Evolutionary conservation across 2,888 invertebrate genomes (phyloP).

Genomic region (Hemistola chrysoprasaria): DNA sequence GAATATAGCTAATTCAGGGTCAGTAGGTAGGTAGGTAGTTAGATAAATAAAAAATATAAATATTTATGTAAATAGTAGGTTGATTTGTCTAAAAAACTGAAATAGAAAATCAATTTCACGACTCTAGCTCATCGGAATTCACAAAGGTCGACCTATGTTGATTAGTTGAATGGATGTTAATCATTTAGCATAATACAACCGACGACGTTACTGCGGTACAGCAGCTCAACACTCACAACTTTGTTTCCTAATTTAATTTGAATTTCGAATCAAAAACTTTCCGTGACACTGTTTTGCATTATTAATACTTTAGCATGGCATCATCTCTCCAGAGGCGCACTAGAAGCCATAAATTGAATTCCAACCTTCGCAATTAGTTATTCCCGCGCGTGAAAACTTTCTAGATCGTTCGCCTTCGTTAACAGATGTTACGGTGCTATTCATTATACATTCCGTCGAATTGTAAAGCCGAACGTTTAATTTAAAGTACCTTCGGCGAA

Average conservation of each 20-base stretch:
- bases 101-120: constrained; percentile 24
- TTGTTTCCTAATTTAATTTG: constrained; percentile 80
- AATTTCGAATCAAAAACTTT: constrained; percentile 81
- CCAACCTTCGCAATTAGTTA: constrained; percentile 82
- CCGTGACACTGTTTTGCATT: constrained; percentile 82
- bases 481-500: constrained; percentile 77
- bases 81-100: constrained; percentile 5
- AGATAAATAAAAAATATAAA: no score
- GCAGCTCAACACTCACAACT: constrained; percentile 68
- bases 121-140: constrained; percentile 27
- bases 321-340: constrained; percentile 78
- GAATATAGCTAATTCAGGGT: no score
- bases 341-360: constrained; percentile 82
- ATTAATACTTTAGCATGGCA: constrained; percentile 78
- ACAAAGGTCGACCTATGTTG: constrained; percentile 25
- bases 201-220: constrained; percentile 61
- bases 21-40: no score
- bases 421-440: constrained; percentile 82
- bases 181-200: constrained; percentile 55
- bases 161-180: constrained; percentile 48
- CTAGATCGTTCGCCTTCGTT: constrained; percentile 82
- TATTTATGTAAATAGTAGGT: no score
- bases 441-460: constrained; percentile 82
- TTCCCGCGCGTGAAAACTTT: constrained; percentile 83
- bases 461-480: constrained; percentile 81